A percentile compares a stretch with the other conserved stretches of the same genome.
Evolutionary conservation across 2,113 vertebrate species (phyloP).

Genomic region (Rhinogobius similis): DNA sequence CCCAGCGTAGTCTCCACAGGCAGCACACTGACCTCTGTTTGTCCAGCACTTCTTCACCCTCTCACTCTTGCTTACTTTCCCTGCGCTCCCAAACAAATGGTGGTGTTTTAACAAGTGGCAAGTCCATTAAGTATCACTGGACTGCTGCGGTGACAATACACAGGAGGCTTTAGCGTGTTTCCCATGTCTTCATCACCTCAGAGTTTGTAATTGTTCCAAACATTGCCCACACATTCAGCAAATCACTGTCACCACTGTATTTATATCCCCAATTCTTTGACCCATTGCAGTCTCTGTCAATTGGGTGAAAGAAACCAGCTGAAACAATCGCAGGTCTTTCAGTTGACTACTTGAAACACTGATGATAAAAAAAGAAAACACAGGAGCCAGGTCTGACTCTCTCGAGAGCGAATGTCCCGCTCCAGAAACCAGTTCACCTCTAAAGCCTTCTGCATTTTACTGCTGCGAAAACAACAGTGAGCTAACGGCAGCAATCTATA

Average conservation of each 20-base stretch:
- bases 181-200: slow-evolving; percentile 3
- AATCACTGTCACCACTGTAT: slow-evolving; percentile 30
- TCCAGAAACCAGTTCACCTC: slow-evolving; percentile 67
- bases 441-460: slow-evolving; percentile 60
- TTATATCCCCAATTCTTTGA: background rate
- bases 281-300: background rate
- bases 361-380: slow-evolving; percentile 32
- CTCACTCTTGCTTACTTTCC: slow-evolving; percentile 30
- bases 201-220: slow-evolving; percentile 46
- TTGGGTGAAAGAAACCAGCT: background rate
- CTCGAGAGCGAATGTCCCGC: slow-evolving; percentile 21
- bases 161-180: slow-evolving; percentile 13
- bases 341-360: slow-evolving; percentile 10
- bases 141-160: slow-evolving; percentile 37
- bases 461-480: slow-evolving; percentile 74
- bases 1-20: slow-evolving; percentile 8
- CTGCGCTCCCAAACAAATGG: slow-evolving; percentile 37
- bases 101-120: slow-evolving; percentile 45
- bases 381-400: slow-evolving; percentile 25
- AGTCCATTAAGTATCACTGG: slow-evolving; percentile 43
- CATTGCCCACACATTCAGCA: slow-evolving; percentile 12
- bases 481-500: slow-evolving; percentile 39
- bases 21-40: slow-evolving; percentile 41
- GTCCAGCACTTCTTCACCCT: slow-evolving; percentile 47
- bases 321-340: slow-evolving; percentile 13